These are phyloP conservation scores for Plecotus auritus DNA, from an alignment of 2,113 vertebrate species.

Conservation along the genomic window DNA sequence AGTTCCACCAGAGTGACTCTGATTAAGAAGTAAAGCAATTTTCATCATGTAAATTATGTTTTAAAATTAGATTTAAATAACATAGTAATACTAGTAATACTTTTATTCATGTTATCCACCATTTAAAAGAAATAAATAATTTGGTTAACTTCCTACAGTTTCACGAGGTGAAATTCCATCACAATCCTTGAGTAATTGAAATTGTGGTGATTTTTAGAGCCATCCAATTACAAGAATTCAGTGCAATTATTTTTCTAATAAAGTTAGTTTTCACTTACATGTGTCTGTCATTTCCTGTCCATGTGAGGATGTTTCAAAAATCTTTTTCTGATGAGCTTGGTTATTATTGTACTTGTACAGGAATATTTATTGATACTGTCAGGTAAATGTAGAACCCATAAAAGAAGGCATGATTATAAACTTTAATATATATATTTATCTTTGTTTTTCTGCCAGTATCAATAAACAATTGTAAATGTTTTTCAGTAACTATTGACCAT, in stretches of 20 bases:
- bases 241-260: constrained; percentile 63
- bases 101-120: constrained; percentile 56
- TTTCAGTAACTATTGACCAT: constrained; percentile 61
- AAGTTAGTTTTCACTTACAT: constrained; percentile 65
- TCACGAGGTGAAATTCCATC: constrained; percentile 55
- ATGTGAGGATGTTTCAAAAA: constrained; percentile 59
- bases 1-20: constrained; percentile 63
- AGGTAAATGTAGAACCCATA: constrained; percentile 66
- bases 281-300: constrained; percentile 48
- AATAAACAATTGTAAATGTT: constrained; percentile 57
- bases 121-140: constrained; percentile 71
- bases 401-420: constrained; percentile 63
- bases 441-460: constrained; percentile 64
- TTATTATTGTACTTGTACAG: constrained; percentile 40
- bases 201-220: constrained; percentile 48
- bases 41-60: constrained; percentile 71
- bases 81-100: constrained; percentile 38
- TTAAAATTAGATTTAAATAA: constrained; percentile 77
- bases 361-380: constrained; percentile 69
- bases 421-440: constrained; percentile 69
- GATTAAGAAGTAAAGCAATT: constrained; percentile 72
- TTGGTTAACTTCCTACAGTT: constrained; percentile 60
- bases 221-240: constrained; percentile 61
- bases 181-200: constrained; percentile 55
- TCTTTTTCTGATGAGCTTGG: constrained; percentile 50